These are phyloP conservation scores for Helobdella robusta DNA, from an alignment of 2,888 invertebrate species.

Conservation along the genomic window DNA sequence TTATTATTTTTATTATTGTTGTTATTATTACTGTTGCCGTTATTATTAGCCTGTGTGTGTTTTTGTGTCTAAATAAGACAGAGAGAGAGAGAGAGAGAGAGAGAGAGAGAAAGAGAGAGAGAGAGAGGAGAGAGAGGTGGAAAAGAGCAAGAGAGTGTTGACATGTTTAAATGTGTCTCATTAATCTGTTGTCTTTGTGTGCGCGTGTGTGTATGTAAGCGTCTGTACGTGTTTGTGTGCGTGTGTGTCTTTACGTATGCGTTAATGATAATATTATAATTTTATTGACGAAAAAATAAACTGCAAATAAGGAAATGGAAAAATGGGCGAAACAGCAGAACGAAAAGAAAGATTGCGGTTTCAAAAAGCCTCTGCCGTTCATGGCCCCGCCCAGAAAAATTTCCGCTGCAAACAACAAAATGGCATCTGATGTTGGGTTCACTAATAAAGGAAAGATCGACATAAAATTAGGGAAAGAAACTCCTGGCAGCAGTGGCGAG, in stretches of 20 bases:
- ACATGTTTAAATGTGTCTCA: background rate
- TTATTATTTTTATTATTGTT: no score
- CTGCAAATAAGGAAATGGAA: slow-evolving; percentile 19
- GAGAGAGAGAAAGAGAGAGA: background rate
- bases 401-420: no score
- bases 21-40: no score
- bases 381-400: background rate
- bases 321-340: slow-evolving; percentile 21
- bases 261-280: no score
- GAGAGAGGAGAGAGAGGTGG: background rate
- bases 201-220: no score
- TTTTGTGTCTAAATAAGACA: no score
- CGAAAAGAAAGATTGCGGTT: slow-evolving; percentile 8
- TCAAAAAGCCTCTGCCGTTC: slow-evolving; percentile 22
- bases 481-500: no score
- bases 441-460: slow-evolving; percentile 8
- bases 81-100: background rate
- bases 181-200: no score
- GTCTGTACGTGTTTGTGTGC: no score
- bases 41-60: no score
- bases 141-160: background rate
- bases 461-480: slow-evolving; percentile 4
- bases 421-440: slow-evolving; percentile 20
- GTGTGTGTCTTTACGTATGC: no score
- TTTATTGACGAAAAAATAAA: no score